A percentile compares a stretch with the other conserved stretches of the same genome.
Conservation (phyloP, 2,888 invertebrate species). For the Apotomis betuletana region DNA sequence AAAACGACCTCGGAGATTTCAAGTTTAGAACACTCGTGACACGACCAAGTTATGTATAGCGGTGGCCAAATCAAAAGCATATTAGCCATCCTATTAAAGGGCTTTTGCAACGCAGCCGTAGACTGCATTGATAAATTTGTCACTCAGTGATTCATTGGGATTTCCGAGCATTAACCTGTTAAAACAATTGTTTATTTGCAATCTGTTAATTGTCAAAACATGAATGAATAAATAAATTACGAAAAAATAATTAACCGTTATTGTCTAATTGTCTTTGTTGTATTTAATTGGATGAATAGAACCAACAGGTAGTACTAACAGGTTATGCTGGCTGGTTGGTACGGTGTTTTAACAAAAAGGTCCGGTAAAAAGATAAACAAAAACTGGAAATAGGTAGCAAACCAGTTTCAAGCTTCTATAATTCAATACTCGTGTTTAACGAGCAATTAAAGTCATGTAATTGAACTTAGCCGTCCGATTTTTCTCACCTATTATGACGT, state of each 20-base stretch:
- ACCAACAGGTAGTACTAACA: not conserved
- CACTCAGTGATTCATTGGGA: constrained; percentile 5
- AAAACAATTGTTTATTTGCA: constrained; percentile 6
- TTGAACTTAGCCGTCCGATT: not conserved
- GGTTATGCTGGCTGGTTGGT: constrained; percentile 1
- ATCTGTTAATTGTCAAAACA: not conserved
- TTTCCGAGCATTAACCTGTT: constrained; percentile 15
- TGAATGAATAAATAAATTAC: not conserved
- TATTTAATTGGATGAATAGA: not conserved
- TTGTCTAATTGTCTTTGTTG: constrained; percentile 1
- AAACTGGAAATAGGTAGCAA: not conserved
- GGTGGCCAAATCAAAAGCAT: not conserved
- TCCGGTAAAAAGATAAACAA: not conserved
- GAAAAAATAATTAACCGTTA: not conserved
- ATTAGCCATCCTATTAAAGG: not conserved
- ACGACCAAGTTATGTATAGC: constrained; percentile 5
- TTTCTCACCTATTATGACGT: too few species aligned
- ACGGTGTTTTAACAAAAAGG: constrained; percentile 3
- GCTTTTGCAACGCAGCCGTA: not conserved
- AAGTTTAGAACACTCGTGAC: constrained; percentile 35
- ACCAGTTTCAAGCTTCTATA: not conserved
- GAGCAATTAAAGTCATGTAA: constrained; percentile 1
- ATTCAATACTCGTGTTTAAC: not conserved
- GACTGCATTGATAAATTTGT: constrained; percentile 6
- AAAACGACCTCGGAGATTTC: constrained; percentile 36